These are phyloP conservation scores for Sus scrofa DNA, from an alignment of 2,113 vertebrate genomes.

Conservation along the genomic window T2T-Sscrofa CM000814.6:100182001-100182500, in stretches of 20 bases:
- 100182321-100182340: neutral
- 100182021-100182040: neutral
- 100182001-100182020: neutral
- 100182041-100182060: neutral
- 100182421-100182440: neutral
- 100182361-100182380: neutral
- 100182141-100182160: neutral
- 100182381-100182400: neutral
- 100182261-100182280: conserved; percentile 10
- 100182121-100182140: neutral
- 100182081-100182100: neutral
- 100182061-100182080: neutral
- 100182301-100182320: conserved; percentile 31
- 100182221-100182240: conserved; percentile 37
- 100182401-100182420: neutral
- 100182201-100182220: conserved; percentile 3
- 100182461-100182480: neutral
- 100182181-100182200: neutral
- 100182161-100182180: neutral
- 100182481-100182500: neutral
- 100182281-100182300: neutral
- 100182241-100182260: neutral
- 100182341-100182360: neutral
- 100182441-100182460: neutral
- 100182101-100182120: neutral